phyloP scores from a whole-genome alignment of 2,113 vertebrate species.

The Daphoenositta chrysoptera region DNA sequence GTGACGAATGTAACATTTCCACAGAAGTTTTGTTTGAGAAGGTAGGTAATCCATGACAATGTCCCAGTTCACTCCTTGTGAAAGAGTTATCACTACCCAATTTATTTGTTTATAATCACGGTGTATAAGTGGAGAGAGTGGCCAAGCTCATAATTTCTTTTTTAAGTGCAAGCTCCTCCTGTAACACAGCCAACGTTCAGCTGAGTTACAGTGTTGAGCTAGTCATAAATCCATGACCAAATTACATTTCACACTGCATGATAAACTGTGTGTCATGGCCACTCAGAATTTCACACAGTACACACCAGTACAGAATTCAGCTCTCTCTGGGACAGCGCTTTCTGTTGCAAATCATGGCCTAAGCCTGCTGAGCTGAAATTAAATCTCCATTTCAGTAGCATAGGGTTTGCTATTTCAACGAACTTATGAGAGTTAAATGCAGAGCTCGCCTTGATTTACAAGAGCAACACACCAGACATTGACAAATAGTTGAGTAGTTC shows the following conservation, averaged over 20 bases:
- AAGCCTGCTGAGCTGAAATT: not conserved
- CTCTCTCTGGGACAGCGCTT: not conserved
- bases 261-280: not conserved
- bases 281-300: not conserved
- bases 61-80: not conserved
- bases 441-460: not conserved
- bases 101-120: not conserved
- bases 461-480: not conserved
- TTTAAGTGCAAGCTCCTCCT: not conserved
- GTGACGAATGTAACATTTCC: not conserved
- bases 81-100: not conserved
- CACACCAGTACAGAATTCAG: not conserved
- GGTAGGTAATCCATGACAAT: not conserved
- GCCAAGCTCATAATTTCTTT: not conserved
- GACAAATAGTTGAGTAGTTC: not conserved
- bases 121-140: not conserved
- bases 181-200: not conserved
- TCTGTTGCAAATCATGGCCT: not conserved
- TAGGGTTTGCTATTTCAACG: not conserved
- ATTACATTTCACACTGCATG: not conserved
- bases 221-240: not conserved
- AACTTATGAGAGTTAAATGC: not conserved
- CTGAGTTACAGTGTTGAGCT: not conserved
- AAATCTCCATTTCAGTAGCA: not conserved
- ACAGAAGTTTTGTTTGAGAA: constrained; percentile 4